phyloP scores from a whole-genome alignment of 2,888 invertebrate species.

The Cantharis flavilabris region DNA sequence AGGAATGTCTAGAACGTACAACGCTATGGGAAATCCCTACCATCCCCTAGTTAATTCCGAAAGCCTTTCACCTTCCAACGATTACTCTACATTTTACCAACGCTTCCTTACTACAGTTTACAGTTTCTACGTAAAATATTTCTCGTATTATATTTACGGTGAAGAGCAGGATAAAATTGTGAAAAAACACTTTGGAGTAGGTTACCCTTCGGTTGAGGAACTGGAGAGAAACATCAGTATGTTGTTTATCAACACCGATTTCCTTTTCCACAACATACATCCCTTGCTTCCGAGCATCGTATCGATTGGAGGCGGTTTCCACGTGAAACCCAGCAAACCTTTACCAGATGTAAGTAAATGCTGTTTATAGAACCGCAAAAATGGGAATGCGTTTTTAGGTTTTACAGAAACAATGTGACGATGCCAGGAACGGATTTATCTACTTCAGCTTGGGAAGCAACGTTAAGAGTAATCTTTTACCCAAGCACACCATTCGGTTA shows the following conservation, averaged over 20 bases:
- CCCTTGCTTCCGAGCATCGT: background rate
- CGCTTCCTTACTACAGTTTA: slow-evolving; percentile 22
- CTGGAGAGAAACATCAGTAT: background rate
- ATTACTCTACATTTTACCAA: slow-evolving; percentile 39
- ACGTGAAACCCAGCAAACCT: background rate
- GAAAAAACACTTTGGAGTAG: background rate
- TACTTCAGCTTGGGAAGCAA: background rate
- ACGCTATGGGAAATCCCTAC: slow-evolving; percentile 44
- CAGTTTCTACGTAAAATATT: background rate
- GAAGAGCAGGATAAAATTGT: background rate
- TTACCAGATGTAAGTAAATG: slow-evolving; percentile 30
- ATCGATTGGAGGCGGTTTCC: background rate
- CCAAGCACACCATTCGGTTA: background rate
- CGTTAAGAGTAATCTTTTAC: background rate
- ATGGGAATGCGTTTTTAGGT: background rate
- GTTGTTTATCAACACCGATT: background rate
- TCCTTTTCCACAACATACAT: background rate
- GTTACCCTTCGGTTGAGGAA: background rate
- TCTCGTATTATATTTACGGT: background rate
- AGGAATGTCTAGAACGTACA: slow-evolving; percentile 39
- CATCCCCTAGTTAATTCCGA: slow-evolving; percentile 49
- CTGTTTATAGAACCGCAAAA: too few species aligned
- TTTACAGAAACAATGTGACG: background rate
- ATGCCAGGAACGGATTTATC: background rate
- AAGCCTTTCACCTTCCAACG: slow-evolving; percentile 36